phyloP scores from a whole-genome alignment of 2,888 invertebrate genomes.

The Acheta domesticus region DNA sequence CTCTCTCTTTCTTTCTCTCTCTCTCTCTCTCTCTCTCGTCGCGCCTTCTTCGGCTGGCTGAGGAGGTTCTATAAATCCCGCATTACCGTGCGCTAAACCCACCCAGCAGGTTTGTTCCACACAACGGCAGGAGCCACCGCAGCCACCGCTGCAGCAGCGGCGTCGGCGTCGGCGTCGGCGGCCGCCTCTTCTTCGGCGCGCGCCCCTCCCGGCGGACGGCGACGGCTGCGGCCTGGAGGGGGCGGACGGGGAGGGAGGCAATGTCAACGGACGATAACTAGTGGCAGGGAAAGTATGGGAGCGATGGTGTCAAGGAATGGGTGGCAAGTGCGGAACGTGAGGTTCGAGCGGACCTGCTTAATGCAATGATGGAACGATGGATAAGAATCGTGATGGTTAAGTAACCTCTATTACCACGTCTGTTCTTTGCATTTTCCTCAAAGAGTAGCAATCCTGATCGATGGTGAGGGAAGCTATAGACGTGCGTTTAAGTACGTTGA shows the following conservation, averaged over 20 bases:
- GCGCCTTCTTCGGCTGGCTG: not conserved
- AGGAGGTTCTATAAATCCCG: not conserved
- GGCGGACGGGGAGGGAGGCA: not conserved
- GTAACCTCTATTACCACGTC: no score
- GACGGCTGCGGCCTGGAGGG: not conserved
- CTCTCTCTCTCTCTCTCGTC: not conserved
- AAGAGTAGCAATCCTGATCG: no score
- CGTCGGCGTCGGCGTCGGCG: not conserved
- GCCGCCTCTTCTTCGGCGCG: not conserved
- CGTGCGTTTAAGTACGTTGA: no score
- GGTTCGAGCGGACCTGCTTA: no score
- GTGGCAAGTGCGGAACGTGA: no score
- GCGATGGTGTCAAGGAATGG: not conserved
- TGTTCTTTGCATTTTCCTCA: no score
- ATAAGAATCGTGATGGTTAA: no score
- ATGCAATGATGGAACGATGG: no score
- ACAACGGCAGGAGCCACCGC: not conserved
- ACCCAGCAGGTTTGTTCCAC: constrained; percentile 10
- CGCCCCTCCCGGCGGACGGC: not conserved
- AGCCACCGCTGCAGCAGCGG: not conserved
- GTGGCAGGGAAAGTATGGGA: not conserved
- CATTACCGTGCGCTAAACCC: constrained; percentile 1
- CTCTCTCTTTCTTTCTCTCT: no score
- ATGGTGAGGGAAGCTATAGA: no score
- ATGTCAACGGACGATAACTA: not conserved